phyloP scores from a whole-genome alignment of 2,113 vertebrate species.

The Pseudorasbora parva region DNA sequence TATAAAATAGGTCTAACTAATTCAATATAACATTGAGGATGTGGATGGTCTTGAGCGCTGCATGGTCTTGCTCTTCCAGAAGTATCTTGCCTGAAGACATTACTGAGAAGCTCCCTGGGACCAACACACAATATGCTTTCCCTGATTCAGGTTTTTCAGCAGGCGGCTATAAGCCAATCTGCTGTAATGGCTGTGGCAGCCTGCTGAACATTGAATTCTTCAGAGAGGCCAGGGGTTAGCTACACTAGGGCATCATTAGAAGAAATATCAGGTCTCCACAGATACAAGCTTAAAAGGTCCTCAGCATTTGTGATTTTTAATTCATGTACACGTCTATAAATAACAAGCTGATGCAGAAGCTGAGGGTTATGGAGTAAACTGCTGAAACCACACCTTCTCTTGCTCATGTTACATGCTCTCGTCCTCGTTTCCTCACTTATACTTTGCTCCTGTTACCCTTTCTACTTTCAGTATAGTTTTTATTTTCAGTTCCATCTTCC shows the following conservation, averaged over 20 bases:
- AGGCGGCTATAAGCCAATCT: slow-evolving; percentile 46
- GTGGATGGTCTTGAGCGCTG: background rate
- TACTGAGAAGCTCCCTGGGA: slow-evolving; percentile 31
- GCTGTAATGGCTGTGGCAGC: slow-evolving; percentile 31
- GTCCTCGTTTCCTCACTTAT: background rate
- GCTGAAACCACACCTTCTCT: slow-evolving; percentile 38
- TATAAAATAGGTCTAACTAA: too few species aligned
- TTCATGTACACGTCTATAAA: slow-evolving; percentile 55
- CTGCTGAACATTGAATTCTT: slow-evolving; percentile 9
- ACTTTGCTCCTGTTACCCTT: background rate
- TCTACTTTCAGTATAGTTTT: background rate
- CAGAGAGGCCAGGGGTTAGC: slow-evolving; percentile 20
- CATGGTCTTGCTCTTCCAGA: slow-evolving; percentile 30
- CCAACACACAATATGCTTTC: slow-evolving; percentile 9
- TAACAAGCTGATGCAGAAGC: slow-evolving; percentile 31
- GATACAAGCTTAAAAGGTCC: slow-evolving; percentile 18
- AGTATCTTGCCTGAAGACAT: slow-evolving; percentile 38
- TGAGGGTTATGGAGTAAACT: slow-evolving; percentile 7
- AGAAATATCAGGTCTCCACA: slow-evolving; percentile 42
- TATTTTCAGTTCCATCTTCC: background rate
- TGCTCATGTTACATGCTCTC: background rate
- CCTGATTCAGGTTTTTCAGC: slow-evolving; percentile 49
- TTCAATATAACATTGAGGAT: too few species aligned
- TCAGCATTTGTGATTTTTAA: slow-evolving; percentile 34
- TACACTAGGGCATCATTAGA: slow-evolving; percentile 37